Base-by-base conservation (phyloP, 1,140 invertebrate species). In the Uloborus diversus region DNA sequence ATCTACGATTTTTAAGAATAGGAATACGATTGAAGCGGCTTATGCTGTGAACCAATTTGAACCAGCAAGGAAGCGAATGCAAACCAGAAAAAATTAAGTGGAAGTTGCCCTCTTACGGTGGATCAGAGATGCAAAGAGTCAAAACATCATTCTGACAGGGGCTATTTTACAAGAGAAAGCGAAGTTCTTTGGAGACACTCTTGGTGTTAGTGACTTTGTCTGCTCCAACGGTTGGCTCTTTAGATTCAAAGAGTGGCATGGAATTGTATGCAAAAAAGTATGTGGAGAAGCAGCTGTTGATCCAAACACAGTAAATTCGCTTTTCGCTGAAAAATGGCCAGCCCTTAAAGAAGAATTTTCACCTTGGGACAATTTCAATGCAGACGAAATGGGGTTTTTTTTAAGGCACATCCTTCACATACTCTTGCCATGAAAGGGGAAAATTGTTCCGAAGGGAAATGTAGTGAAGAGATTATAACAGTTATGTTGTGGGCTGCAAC, bases 331-430 rank as follows among this genome's bases (percentile, higher is more conserved):
- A 73, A 9, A 62, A 57, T 42, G 80, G 49, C 62, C 59, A 5
- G 27, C 70, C 33, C 37, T 85, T 32, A 47, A 83, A 28, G 57
- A 82, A 53, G 78, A 84, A 13, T 88, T 88, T 82, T 68, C 82
- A 33, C 82, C 84, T 62, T 81, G 86, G 56, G 84, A 88, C 81
- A 84, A 88, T 62, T 89, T 85, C 84, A 89, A 89, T 82, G 84
- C 85, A 20, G 87, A 89, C 83, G 87, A 89, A 84, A 88, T 85
- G 35, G 86, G n/a, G 85, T 13, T 82, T 89, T 89, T 86, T 88
- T 84, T 81, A 86, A 86, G 81, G 85, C 84, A 69, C 75, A 88
- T 66, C 86, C 87, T 42, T 84, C 87, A 59, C 84, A 86, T 84
- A 87, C 86, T 9, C 81, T 86, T 32, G 81, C 80, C n/a, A 86